phyloP scores from a whole-genome alignment of 2,113 vertebrate genomes.

The Cheirogaleus medius region DNA sequence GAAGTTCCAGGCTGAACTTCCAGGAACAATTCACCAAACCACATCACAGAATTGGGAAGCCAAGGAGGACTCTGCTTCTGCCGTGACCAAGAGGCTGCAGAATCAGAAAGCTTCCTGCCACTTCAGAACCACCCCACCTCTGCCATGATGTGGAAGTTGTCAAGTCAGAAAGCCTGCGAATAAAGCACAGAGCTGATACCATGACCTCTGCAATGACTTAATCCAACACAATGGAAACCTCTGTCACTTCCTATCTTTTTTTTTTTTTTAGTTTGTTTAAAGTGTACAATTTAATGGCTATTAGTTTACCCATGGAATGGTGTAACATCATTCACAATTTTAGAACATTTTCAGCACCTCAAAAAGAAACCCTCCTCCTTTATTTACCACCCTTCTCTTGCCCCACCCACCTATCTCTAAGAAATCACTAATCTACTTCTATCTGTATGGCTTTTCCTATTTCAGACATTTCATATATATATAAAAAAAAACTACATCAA shows the following conservation, averaged over 20 bases:
- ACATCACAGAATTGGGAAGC: fast-evolving
- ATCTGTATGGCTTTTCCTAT: too few relatives aligned
- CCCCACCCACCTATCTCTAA: too few relatives aligned
- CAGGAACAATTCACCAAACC: background rate
- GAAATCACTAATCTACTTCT: too few relatives aligned
- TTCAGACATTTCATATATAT: too few relatives aligned
- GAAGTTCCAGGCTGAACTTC: background rate
- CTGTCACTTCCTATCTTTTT: background rate
- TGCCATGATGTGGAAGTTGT: background rate
- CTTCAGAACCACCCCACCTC: background rate
- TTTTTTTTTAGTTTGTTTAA: too few relatives aligned
- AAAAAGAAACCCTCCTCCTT: too few relatives aligned
- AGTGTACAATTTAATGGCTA: too few relatives aligned
- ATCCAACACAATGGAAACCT: background rate
- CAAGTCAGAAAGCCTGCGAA: background rate
- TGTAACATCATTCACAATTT: too few relatives aligned
- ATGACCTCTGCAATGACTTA: background rate
- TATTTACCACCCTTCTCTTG: too few relatives aligned
- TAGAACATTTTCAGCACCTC: too few relatives aligned
- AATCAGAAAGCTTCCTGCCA: background rate
- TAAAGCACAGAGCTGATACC: background rate
- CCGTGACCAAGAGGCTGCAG: background rate
- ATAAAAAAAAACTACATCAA: too few relatives aligned
- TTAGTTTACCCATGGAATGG: too few relatives aligned
- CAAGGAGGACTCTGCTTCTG: background rate